Conservation (phyloP, 2,797 vertebrate species). For the Thripadectes ignobilis region DNA sequence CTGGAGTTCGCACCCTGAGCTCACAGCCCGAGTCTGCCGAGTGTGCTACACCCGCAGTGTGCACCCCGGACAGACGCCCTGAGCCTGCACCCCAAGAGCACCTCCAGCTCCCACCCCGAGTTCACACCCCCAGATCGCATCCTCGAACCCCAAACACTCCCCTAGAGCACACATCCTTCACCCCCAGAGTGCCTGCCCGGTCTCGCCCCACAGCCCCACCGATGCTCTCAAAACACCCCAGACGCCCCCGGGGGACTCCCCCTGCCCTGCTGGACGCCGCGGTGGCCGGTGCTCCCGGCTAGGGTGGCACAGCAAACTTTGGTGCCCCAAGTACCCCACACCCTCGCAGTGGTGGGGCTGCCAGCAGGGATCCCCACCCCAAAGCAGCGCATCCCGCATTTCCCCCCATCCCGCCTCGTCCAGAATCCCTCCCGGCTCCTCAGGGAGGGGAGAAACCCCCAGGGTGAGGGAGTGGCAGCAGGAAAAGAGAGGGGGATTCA, state of each 20-base stretch:
- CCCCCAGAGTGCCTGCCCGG: accelerated
- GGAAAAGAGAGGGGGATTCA: neutral
- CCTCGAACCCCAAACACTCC: neutral
- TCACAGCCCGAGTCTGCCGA: accelerated
- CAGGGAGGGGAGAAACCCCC: neutral
- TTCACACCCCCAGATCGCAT: neutral
- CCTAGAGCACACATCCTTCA: neutral
- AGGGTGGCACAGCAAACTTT: conserved; percentile 17
- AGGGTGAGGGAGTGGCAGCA: neutral
- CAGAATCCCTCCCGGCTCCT: neutral
- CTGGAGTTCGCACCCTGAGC: neutral
- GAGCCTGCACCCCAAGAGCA: neutral
- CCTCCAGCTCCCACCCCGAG: neutral
- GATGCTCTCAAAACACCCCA: neutral
- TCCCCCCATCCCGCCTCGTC: neutral
- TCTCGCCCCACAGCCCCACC: neutral
- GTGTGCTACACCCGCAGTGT: accelerated
- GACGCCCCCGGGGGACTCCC: accelerated
- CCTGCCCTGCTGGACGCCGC: neutral
- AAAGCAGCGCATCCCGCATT: neutral
- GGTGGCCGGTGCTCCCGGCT: neutral
- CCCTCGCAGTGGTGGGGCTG: neutral
- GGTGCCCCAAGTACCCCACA: neutral
- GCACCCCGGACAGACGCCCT: neutral
- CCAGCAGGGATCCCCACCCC: neutral